Evolutionary conservation across 2,113 vertebrate species (phyloP).

Genomic region (Corydoras sp.): DNA sequence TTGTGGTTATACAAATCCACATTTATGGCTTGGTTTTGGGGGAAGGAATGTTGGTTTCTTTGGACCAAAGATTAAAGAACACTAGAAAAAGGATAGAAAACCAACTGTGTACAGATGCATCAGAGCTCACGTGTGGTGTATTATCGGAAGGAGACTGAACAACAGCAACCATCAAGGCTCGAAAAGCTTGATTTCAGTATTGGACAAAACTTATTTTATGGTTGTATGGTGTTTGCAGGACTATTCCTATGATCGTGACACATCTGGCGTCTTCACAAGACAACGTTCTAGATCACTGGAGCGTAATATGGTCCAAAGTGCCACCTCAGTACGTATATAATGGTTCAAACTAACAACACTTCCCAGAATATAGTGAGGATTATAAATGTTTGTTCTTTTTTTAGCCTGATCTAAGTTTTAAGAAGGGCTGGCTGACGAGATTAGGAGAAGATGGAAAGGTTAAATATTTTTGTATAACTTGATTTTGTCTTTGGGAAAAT

Average conservation of each 20-base stretch:
- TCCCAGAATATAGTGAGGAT: background rate
- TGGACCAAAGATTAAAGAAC: background rate
- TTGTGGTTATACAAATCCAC: too few species aligned
- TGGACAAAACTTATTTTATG: too few species aligned
- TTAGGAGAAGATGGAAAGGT: conserved; percentile 54
- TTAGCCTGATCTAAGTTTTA: conserved; percentile 57
- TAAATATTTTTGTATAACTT: background rate
- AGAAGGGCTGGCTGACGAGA: conserved; percentile 58
- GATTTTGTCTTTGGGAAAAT: too few species aligned
- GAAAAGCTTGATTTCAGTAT: too few species aligned
- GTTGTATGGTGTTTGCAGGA: background rate
- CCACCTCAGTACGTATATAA: conserved; percentile 40
- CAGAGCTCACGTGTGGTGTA: too few species aligned
- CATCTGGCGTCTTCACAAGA: conserved; percentile 28
- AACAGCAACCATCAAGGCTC: too few species aligned
- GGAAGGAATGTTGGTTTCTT: background rate
- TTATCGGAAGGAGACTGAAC: too few species aligned
- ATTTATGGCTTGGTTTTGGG: too few species aligned
- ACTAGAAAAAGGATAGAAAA: background rate
- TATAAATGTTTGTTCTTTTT: conserved; percentile 5
- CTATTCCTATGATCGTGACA: background rate
- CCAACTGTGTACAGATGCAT: too few species aligned
- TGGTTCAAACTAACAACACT: background rate
- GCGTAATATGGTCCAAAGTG: conserved; percentile 37
- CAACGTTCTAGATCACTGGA: conserved; percentile 48